phyloP scores from a whole-genome alignment of 2,888 invertebrate species.

The Scaptomyza parva region DNA sequence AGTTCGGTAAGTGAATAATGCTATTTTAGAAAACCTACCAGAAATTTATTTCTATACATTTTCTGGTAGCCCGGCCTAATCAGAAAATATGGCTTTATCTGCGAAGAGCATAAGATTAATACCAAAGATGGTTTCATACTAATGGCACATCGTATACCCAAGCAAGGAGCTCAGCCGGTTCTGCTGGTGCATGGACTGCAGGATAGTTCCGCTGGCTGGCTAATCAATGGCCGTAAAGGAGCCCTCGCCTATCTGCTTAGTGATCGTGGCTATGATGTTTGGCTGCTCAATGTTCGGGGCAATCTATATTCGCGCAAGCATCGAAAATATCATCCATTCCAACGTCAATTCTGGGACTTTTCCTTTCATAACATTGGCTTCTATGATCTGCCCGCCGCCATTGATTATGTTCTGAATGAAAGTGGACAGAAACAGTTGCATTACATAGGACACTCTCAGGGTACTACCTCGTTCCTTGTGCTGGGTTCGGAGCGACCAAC shows the following conservation, averaged over 20 bases:
- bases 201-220: slow-evolving; percentile 89
- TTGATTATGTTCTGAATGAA: slow-evolving; percentile 86
- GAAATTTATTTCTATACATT: too few relatives aligned
- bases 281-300: slow-evolving; percentile 89
- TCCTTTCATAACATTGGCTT: slow-evolving; percentile 90
- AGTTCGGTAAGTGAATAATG: slow-evolving; percentile 31
- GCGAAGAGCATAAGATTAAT: slow-evolving; percentile 87
- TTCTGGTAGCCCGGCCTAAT: slow-evolving; percentile 74
- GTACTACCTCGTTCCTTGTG: slow-evolving; percentile 85
- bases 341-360: slow-evolving; percentile 86
- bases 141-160: slow-evolving; percentile 89
- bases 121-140: slow-evolving; percentile 92
- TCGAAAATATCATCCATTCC: slow-evolving; percentile 85
- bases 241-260: slow-evolving; percentile 86
- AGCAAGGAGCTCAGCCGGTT: slow-evolving; percentile 85
- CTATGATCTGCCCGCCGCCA: slow-evolving; percentile 89
- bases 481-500: slow-evolving; percentile 85
- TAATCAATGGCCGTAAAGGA: slow-evolving; percentile 88
- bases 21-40: too few relatives aligned
- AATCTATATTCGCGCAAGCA: slow-evolving; percentile 87
- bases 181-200: slow-evolving; percentile 90
- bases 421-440: slow-evolving; percentile 85
- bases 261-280: slow-evolving; percentile 86
- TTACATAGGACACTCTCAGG: slow-evolving; percentile 89
- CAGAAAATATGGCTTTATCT: slow-evolving; percentile 87